Conservation (phyloP, 2,888 invertebrate genomes). For the Hirtodrosophila alboralis region DNA sequence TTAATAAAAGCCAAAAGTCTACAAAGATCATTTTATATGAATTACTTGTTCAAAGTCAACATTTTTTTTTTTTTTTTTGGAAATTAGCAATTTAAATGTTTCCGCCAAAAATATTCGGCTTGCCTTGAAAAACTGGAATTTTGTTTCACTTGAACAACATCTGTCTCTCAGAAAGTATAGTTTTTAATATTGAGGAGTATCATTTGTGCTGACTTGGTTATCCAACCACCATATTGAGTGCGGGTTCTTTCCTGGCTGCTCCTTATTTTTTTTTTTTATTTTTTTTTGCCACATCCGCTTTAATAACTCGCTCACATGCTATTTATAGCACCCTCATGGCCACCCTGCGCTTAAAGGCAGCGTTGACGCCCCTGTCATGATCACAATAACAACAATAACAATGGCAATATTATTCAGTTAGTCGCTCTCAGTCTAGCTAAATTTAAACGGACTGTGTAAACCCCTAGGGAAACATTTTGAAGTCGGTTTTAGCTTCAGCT, state of each 20-base stretch:
- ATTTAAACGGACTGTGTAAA: conserved; percentile 44
- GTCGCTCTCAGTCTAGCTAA: conserved; percentile 29
- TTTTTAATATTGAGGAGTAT: conserved; percentile 15
- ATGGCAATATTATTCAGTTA: conserved; percentile 7
- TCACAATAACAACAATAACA: conserved; percentile 16
- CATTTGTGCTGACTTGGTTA: conserved; percentile 14
- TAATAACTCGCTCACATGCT: conserved; percentile 50
- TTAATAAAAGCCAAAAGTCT: too few species aligned
- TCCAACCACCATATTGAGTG: conserved; percentile 31
- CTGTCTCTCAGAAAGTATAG: background rate
- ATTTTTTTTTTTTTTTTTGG: too few species aligned
- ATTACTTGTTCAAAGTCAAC: too few species aligned
- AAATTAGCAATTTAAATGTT: too few species aligned
- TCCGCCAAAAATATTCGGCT: too few species aligned
- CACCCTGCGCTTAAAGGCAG: conserved; percentile 43
- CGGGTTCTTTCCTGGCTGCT: conserved; percentile 43
- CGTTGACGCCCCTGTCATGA: conserved; percentile 45
- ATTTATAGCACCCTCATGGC: conserved; percentile 63
- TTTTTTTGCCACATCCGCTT: conserved; percentile 57
- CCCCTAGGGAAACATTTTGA: conserved; percentile 20
- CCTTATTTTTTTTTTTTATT: too few species aligned
- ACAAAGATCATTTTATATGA: too few species aligned
- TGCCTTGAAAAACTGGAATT: too few species aligned
- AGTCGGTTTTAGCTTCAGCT: background rate
- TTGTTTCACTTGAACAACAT: too few species aligned